phyloP scores from a whole-genome alignment of 2,888 invertebrate genomes.

The Laspeyria flexula region DNA sequence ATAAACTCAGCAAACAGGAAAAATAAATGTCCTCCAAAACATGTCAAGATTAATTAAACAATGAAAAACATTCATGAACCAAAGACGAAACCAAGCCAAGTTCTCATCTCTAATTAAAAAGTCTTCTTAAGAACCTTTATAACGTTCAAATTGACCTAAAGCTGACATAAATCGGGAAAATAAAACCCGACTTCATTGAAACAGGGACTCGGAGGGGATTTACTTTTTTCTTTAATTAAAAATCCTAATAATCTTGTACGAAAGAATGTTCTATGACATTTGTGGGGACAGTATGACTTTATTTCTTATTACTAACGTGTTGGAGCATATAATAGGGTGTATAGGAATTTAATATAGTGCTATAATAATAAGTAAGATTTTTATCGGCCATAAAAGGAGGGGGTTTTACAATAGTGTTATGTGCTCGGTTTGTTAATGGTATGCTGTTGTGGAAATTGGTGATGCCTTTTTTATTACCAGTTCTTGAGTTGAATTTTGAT shows the following conservation, averaged over 20 bases:
- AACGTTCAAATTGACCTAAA: conserved; percentile 45
- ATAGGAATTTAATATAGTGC: conserved; percentile 39
- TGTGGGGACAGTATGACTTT: conserved; percentile 22
- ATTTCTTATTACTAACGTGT: conserved; percentile 35
- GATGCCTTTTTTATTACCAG: background rate
- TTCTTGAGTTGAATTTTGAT: no score
- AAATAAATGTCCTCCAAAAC: conserved; percentile 16
- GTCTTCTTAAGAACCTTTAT: conserved; percentile 34
- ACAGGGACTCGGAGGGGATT: conserved; percentile 30
- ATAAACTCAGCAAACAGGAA: conserved; percentile 3
- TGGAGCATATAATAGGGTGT: conserved; percentile 34
- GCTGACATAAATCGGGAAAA: conserved; percentile 43
- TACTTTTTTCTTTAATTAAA: conserved; percentile 55
- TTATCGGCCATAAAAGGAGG: conserved; percentile 12
- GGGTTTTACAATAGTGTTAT: background rate
- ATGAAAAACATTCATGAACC: conserved; percentile 22
- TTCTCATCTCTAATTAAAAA: conserved; percentile 42
- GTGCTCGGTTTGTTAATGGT: conserved; percentile 1
- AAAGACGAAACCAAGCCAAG: conserved; percentile 16
- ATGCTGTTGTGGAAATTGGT: conserved; percentile 5
- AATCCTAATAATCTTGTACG: conserved; percentile 39
- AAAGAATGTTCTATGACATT: conserved; percentile 36
- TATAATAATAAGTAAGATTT: conserved; percentile 26
- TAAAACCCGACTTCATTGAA: conserved; percentile 46
- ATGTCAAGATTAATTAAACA: conserved; percentile 26